Base-by-base conservation (phyloP, 2,797 vertebrate species). In the Siniperca scherzeri region DNA sequence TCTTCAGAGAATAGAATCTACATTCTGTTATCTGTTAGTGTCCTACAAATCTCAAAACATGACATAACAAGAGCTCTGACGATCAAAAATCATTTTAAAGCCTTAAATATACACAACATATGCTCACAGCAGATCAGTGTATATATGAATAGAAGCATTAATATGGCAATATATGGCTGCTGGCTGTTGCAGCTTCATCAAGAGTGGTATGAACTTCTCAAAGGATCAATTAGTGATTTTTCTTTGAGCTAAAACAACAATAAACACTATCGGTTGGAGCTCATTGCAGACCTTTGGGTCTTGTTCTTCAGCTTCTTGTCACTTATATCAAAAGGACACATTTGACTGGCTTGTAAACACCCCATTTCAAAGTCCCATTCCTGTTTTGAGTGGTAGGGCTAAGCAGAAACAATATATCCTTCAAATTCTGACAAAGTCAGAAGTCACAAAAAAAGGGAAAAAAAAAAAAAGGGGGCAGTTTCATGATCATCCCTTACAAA, bases 401-500 rank as follows among this genome's bases (percentile, higher is more conserved):
- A 77, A 89, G 81, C 84, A 87, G 80, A 81, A 85, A 91, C 85
- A 90, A 90, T 88, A 89, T 78, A 91, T 89, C 88, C 82, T 86
- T 91, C 87, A 91, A 78, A 89, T 85, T 89, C 74, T 91, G 88
- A 93, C 92, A 91, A 91, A 90, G 82, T 90, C 77, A 87, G 30
- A 30, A 30, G 40, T 82, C 82, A 77, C 22, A 27, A 57, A 84
- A 81, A 87, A 82, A 21, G 50, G 33, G 27, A 61, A 40, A 60
- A 67, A 52, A 62, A 6, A 38, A 74, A 52, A 33, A 6, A 2
- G 5, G 75, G 88, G 87, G 68, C 87, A 91, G 91, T 93, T 91
- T 85, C 78, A 82, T 90, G 89, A 94, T 92, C 86, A 93, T 92
- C 75, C 71, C 87, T 91, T 82, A 92, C 86, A 92, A 93, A 93